phyloP scores from a whole-genome alignment of 2,797 vertebrate species.

The Xyrichtys novacula region DNA sequence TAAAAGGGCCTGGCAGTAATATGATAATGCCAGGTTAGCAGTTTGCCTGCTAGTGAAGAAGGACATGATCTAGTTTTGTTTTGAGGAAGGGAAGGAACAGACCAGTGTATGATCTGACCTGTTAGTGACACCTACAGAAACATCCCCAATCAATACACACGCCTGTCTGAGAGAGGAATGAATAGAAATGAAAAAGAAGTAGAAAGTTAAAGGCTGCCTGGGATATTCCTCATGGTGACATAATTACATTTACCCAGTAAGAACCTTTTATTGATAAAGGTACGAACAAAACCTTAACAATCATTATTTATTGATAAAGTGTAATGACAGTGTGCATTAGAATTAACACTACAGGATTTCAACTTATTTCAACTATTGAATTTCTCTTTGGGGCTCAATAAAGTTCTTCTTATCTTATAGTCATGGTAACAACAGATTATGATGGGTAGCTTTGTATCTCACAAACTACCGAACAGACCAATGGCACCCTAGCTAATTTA shows the following conservation, averaged over 20 bases:
- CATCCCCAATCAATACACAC: constrained; percentile 24
- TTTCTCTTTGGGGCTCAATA: too few species aligned
- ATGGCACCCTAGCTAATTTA: not conserved
- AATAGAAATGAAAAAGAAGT: not conserved
- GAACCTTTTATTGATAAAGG: constrained; percentile 1
- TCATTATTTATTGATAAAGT: too few species aligned
- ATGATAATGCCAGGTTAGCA: constrained; percentile 95
- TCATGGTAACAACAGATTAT: too few species aligned
- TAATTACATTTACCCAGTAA: not conserved
- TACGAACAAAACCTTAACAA: not conserved
- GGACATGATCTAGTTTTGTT: constrained; percentile 61
- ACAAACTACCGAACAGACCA: not conserved
- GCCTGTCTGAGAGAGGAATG: constrained; percentile 21
- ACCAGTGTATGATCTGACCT: constrained; percentile 34
- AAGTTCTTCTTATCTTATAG: too few species aligned
- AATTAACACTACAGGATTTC: too few species aligned
- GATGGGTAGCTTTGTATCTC: too few species aligned
- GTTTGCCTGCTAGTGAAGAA: constrained; percentile 87
- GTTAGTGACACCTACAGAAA: constrained; percentile 21
- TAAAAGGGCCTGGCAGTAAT: constrained; percentile 94
- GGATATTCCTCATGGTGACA: not conserved
- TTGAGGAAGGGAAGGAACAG: constrained; percentile 21
- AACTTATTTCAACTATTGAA: too few species aligned
- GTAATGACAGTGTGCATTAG: too few species aligned
- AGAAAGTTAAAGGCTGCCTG: not conserved